Evolutionary conservation across 92 coral and sea anemone species (phyloP), one percentile per base, ranked within the genome.

Genomic region (Diadumene lineata): DNA sequence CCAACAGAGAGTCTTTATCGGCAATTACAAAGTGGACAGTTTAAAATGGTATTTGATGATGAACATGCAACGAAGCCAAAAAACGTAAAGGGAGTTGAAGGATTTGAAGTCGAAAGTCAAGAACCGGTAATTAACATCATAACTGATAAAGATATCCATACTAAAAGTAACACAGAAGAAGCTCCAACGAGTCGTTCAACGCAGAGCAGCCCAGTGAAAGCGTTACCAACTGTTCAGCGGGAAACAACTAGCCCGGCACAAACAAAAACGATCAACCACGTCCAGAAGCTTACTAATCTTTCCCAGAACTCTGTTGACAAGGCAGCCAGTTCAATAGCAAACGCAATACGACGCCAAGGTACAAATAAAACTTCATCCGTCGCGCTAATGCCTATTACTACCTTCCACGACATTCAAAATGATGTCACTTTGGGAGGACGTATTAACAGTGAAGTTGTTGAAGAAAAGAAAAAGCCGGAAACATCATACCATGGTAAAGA

Each of bases 371-470:
- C 17, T 28, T 50, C 50, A 21, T 28, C 68, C 19, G 21, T 78
- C 24, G 68, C 76, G 15, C 48, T 78, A 23, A 22, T 66, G 53
- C 82, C 82, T 0, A 60, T 78, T 46, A 68, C 75, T 17, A 78
- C 82, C 6, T 67, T 53, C 28, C 43, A 78, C 22, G 38, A 34
- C 50, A 23, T 67, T 30, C 25, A 78, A 61, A 30, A 73, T 11
- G 66, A 72, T 38, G 76, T 68, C 24, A 68, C 66, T 11, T 68
- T 78, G 43, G 82, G 82, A 6, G 82, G 82, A 1, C 28, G 82
- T 24, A 78, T 78, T 33, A 78, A 78, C 55, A 78, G 72, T 34
- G 82, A 78, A 55, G 50, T 78, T 68, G 43, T 78, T 48, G 68
- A 78, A 53, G 69, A 78, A 68, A 78, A 78, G 43, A 55, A 78